Evolutionary conservation across 2,113 vertebrate genomes (phyloP).

Genomic region (Bungarus multicinctus): DNA sequence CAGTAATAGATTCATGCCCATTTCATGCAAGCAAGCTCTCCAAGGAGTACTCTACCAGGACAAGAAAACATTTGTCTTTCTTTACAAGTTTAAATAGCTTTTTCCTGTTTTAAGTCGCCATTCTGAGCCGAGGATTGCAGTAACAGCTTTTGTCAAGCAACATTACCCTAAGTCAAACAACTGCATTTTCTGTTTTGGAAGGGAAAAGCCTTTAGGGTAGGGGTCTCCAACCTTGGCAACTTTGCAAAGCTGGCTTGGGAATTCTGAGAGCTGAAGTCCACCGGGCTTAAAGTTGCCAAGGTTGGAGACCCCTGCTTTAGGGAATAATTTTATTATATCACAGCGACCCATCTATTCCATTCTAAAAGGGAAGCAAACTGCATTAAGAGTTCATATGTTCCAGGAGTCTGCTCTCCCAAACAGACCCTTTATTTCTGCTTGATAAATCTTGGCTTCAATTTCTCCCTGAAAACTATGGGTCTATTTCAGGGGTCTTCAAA

Average conservation of each 20-base stretch:
- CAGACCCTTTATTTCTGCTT: neutral
- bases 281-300: too few species aligned
- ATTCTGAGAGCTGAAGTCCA: too few species aligned
- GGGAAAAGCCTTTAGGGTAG: neutral
- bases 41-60: neutral
- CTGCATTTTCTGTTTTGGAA: neutral
- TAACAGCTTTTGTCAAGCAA: neutral
- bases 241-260: too few species aligned
- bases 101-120: too few species aligned
- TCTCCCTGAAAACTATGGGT: neutral
- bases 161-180: neutral
- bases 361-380: neutral
- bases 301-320: neutral
- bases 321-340: neutral
- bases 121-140: neutral
- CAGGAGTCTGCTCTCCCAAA: neutral
- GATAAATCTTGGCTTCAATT: neutral
- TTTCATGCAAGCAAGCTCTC: slow-evolving; percentile 14
- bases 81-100: slow-evolving; percentile 8
- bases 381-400: neutral
- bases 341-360: neutral
- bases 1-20: slow-evolving; percentile 9
- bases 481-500: neutral
- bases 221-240: too few species aligned
- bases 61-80: slow-evolving; percentile 17